These are phyloP conservation scores for Lepidocolaptes lacrymiger DNA, from an alignment of 2,797 vertebrate species.

Conservation along the genomic window DNA sequence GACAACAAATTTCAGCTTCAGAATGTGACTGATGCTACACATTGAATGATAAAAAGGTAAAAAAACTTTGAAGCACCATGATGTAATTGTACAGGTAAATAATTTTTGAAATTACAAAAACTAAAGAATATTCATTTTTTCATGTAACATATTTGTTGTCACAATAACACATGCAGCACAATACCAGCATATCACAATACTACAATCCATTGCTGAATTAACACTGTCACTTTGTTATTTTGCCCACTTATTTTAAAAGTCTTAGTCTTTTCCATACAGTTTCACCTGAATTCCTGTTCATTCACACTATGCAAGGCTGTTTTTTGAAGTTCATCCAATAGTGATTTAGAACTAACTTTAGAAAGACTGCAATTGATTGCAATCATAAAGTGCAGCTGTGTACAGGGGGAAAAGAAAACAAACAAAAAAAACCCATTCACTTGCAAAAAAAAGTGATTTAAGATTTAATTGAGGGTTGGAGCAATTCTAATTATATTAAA, in stretches of 20 bases:
- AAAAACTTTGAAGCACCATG: neutral
- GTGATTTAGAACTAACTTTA: neutral
- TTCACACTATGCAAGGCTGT: neutral
- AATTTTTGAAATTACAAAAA: neutral
- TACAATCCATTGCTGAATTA: neutral
- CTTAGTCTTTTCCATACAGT: neutral
- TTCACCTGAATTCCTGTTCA: neutral
- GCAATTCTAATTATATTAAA: neutral
- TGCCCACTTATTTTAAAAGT: neutral
- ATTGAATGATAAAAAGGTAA: neutral
- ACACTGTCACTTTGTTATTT: neutral
- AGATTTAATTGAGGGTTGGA: neutral
- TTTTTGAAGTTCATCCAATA: neutral
- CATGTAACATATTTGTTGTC: neutral
- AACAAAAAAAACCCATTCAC: neutral
- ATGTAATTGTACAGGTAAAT: neutral
- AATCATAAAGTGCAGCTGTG: neutral
- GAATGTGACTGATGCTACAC: neutral
- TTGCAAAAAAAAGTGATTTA: neutral
- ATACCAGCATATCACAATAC: neutral
- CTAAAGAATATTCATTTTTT: neutral
- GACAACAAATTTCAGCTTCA: neutral
- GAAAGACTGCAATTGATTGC: neutral
- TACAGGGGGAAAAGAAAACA: neutral
- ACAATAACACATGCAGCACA: neutral